These are phyloP conservation scores for Artemia sinica DNA, from an alignment of 2,888 invertebrate species.

Conservation along the genomic window DNA sequence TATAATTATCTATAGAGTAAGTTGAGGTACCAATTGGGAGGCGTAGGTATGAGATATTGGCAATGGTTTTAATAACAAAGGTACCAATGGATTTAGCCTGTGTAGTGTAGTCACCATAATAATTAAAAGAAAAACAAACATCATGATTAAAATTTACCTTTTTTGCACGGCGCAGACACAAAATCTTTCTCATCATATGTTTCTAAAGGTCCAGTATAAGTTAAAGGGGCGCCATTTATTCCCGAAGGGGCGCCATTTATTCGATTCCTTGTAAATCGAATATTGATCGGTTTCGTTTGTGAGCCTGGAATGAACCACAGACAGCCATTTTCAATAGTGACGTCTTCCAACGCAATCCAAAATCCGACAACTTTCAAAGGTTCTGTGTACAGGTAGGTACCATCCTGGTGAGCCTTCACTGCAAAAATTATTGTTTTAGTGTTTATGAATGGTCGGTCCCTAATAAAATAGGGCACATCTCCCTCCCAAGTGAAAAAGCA, in stretches of 20 bases:
- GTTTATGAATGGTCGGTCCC: slow-evolving; percentile 79
- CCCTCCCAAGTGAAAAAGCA: too few species aligned
- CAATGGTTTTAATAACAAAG: too few species aligned
- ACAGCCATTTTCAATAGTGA: slow-evolving; percentile 81
- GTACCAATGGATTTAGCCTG: too few species aligned
- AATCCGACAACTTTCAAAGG: slow-evolving; percentile 66
- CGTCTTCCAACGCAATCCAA: slow-evolving; percentile 92
- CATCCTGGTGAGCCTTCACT: slow-evolving; percentile 70
- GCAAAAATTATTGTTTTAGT: slow-evolving; percentile 47
- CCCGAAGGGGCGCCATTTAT: slow-evolving; percentile 40
- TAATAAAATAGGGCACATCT: slow-evolving; percentile 39
- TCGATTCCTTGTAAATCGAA: slow-evolving; percentile 51
- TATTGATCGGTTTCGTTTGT: slow-evolving; percentile 62
- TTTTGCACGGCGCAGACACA: slow-evolving; percentile 38
- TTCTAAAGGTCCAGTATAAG: slow-evolving; percentile 46
- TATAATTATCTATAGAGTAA: too few species aligned
- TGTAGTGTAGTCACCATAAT: too few species aligned
- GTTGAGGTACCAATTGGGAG: too few species aligned
- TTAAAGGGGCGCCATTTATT: slow-evolving; percentile 30
- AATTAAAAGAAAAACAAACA: too few species aligned
- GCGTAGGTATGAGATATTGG: too few species aligned
- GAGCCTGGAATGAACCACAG: slow-evolving; percentile 81
- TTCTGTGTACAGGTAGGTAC: slow-evolving; percentile 66
- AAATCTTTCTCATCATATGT: slow-evolving; percentile 18
- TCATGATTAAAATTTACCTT: slow-evolving; percentile 42